phyloP scores from a whole-genome alignment of 2,888 invertebrate species.

The Therioaphis trifolii region DNA sequence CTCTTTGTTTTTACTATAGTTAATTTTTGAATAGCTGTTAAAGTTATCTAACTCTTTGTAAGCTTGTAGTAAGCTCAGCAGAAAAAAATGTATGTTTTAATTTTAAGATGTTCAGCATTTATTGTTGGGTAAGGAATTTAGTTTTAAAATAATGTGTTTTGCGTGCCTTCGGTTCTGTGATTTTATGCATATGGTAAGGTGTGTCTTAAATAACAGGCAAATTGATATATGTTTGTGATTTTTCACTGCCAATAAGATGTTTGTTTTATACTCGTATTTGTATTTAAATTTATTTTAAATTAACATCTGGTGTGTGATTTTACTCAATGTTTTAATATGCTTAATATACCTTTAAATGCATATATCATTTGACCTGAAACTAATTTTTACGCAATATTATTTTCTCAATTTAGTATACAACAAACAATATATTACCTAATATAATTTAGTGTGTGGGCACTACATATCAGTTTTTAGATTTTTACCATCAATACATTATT shows the following conservation, averaged over 20 bases:
- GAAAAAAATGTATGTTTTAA: slow-evolving; percentile 50
- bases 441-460: slow-evolving; percentile 19
- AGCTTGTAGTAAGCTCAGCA: slow-evolving; percentile 48
- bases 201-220: slow-evolving; percentile 40
- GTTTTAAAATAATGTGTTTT: slow-evolving; percentile 44
- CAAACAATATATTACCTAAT: slow-evolving; percentile 34
- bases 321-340: slow-evolving; percentile 44
- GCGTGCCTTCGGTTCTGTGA: slow-evolving; percentile 57
- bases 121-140: slow-evolving; percentile 60
- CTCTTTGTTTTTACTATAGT: slow-evolving; percentile 45
- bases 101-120: slow-evolving; percentile 57
- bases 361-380: slow-evolving; percentile 35
- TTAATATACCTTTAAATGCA: slow-evolving; percentile 50
- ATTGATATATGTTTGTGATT: slow-evolving; percentile 48
- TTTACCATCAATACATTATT: slow-evolving; percentile 22
- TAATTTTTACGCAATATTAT: slow-evolving; percentile 28
- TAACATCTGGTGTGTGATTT: slow-evolving; percentile 62
- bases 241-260: slow-evolving; percentile 59
- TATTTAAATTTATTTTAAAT: slow-evolving; percentile 26
- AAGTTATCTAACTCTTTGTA: slow-evolving; percentile 40
- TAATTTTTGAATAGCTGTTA: slow-evolving; percentile 42
- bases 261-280: slow-evolving; percentile 42
- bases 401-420: slow-evolving; percentile 37
- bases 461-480: slow-evolving; percentile 45
- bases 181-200: slow-evolving; percentile 60